phyloP scores from a whole-genome alignment of 1,140 invertebrate genomes.

The Oscheius sp. region DNA sequence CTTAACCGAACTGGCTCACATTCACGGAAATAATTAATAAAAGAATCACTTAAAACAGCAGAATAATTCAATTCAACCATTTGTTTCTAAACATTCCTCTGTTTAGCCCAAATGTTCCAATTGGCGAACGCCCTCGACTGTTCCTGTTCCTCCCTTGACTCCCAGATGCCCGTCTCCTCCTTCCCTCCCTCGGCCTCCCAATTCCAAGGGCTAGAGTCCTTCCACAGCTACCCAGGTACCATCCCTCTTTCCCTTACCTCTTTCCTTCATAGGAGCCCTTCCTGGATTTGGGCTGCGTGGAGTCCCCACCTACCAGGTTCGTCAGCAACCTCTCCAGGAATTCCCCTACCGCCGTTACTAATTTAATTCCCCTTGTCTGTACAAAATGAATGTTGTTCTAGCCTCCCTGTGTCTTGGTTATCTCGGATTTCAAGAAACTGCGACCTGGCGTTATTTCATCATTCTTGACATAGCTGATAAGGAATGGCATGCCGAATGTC shows the following conservation, averaged over 20 bases:
- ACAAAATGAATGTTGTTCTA: too few relatives aligned
- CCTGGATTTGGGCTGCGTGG: not conserved
- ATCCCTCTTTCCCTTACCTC: too few relatives aligned
- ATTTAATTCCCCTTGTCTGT: not conserved
- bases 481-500: too few relatives aligned
- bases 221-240: not conserved
- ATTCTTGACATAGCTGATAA: too few relatives aligned
- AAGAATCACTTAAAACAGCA: too few relatives aligned
- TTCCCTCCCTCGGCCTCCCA: too few relatives aligned
- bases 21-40: too few relatives aligned
- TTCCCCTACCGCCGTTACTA: not conserved
- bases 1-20: too few relatives aligned
- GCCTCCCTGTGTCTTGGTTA: too few relatives aligned
- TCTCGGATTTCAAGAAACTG: too few relatives aligned
- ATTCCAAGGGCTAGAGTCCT: not conserved
- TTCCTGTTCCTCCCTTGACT: slow-evolving; percentile 7
- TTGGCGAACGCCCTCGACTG: slow-evolving; percentile 20
- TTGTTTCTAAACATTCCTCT: not conserved
- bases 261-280: not conserved
- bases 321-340: not conserved
- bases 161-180: slow-evolving; percentile 5
- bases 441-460: too few relatives aligned
- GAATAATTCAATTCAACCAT: not conserved
- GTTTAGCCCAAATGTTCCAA: slow-evolving; percentile 24
- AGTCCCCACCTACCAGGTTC: not conserved